Base-by-base conservation (phyloP, 1,140 invertebrate genomes). In the Drosophila arizonae region DNA sequence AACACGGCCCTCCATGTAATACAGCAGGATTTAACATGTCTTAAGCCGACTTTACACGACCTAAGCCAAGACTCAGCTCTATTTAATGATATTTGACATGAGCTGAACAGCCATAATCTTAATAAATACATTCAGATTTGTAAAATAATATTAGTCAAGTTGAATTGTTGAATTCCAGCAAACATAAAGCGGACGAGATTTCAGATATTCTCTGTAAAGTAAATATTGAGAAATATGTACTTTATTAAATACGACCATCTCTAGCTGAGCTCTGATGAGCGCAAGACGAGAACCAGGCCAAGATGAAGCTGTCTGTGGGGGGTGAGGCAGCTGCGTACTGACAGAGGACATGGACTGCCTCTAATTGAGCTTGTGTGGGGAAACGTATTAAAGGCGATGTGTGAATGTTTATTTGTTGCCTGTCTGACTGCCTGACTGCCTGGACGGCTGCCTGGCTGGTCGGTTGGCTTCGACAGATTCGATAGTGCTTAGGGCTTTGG, bases 351-450 rank as follows among this genome's bases (percentile, higher is more conserved):
- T 51, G 45, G 61, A 56, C 36, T 52, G 76, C 51, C 84, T 88
- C 84, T 86, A 86, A 86, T 86, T 86, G 82, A 86, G 82, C 84
- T 88, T 82, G 82, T 87, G 82, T 82, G 84, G 50, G 76, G 41
- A 70, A 82, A 82, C 84, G 79, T 82, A 86, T 82, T 86, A 87
- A 50, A 72, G 79, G 72, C 81, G 78, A 86, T 86, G 82, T 78
- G 81, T 68, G 82, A 86, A 70, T 86, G 65, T 81, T 75, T 74
- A 39, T 39, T 39, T 39, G 36, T 39, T 39, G 10, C 10, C 36
- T 39, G 36, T 1, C 36, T 11, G 75, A 57, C 51, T 72, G 74
- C 33, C 52, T 52, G 54, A 30, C 30, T n/a, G 54, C 36, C 33
- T n/a, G 61, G 68, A 48, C 56, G 63, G 24, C 50, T 45, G 39